These are phyloP conservation scores for Protaetia brevitarsis DNA, from an alignment of 1,140 invertebrate genomes.

Conservation along the genomic window DNA sequence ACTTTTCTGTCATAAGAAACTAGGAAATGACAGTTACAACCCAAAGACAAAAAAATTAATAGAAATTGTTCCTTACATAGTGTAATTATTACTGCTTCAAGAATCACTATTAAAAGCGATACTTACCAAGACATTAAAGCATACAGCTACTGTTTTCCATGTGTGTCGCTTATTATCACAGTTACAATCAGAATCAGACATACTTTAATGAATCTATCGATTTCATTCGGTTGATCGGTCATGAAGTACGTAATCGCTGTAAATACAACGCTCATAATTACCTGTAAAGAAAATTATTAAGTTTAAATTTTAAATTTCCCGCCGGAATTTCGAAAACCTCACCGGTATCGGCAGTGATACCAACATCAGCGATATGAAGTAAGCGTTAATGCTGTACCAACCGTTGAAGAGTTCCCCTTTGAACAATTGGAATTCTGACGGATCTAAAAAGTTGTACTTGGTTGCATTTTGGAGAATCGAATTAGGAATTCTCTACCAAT, in stretches of 20 bases:
- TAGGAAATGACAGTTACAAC: no score
- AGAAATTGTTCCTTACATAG: background rate
- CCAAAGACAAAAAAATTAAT: background rate
- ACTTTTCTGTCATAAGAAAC: no score
- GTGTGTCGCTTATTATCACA: background rate
- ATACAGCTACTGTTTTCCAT: background rate
- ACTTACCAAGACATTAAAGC: background rate
- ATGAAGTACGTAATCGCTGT: background rate
- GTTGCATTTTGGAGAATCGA: background rate
- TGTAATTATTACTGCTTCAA: no score
- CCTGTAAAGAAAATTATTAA: background rate
- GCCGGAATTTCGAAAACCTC: background rate
- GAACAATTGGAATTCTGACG: background rate
- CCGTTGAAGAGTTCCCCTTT: background rate
- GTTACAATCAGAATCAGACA: background rate
- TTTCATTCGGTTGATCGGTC: background rate
- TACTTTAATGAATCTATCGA: conserved; percentile 1
- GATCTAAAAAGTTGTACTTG: background rate
- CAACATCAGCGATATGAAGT: background rate
- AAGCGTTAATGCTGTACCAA: background rate
- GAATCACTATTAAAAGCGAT: no score
- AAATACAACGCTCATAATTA: background rate
- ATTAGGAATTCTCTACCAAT: background rate
- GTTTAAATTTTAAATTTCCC: background rate
- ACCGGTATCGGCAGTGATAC: background rate